These are phyloP conservation scores for Rotaria macrura DNA, from an alignment of 2,888 invertebrate species.

Conservation along the genomic window DNA sequence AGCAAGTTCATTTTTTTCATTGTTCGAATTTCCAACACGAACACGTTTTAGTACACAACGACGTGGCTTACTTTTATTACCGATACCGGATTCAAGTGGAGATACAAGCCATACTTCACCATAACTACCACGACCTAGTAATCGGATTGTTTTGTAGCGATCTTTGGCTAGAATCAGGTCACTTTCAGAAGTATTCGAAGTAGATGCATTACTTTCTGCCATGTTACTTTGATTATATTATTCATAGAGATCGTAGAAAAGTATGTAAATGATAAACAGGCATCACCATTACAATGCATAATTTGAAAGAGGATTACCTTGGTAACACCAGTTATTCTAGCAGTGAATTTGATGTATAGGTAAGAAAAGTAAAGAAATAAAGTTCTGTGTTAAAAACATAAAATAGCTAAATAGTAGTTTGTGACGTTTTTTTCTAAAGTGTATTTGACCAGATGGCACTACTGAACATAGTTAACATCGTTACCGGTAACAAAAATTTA, in stretches of 20 bases:
- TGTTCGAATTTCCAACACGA: constrained; percentile 42
- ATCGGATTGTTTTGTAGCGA: constrained; percentile 21
- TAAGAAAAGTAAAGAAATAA: not conserved
- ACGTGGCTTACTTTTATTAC: not conserved
- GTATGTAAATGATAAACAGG: not conserved
- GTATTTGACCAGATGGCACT: too few species aligned
- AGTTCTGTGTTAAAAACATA: not conserved
- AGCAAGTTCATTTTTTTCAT: constrained; percentile 41
- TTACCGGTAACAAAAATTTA: too few species aligned
- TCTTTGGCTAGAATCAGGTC: constrained; percentile 17
- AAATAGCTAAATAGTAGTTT: too few species aligned
- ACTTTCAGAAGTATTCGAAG: not conserved
- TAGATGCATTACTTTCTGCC: not conserved
- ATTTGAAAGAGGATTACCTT: not conserved
- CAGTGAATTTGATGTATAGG: not conserved
- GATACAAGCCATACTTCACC: constrained; percentile 32
- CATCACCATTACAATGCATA: not conserved
- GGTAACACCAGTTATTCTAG: not conserved
- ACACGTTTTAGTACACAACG: constrained; percentile 47
- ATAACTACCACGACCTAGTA: constrained; percentile 31
- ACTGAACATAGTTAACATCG: too few species aligned
- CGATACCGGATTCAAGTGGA: not conserved
- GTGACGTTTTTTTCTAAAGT: too few species aligned
- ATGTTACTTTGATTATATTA: not conserved
- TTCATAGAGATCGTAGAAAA: not conserved